phyloP scores from a whole-genome alignment of 2,888 invertebrate species.

The Acronicta aceris region DNA sequence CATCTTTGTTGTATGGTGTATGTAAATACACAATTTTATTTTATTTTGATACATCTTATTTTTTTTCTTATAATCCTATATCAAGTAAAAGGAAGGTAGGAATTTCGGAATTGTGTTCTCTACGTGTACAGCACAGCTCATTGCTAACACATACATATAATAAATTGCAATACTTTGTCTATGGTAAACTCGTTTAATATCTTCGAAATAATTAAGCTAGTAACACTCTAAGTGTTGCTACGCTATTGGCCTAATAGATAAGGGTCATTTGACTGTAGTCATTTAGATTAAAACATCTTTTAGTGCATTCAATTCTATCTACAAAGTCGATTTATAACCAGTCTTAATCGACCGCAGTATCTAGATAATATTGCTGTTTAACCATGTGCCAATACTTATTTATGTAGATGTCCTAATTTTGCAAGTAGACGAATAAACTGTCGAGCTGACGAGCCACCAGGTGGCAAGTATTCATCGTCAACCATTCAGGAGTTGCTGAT shows the following conservation, averaged over 20 bases:
- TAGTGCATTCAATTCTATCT: conserved; percentile 19
- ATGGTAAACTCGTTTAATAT: too few species aligned
- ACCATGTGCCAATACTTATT: conserved; percentile 9
- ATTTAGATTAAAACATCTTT: conserved; percentile 25
- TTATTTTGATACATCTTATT: too few species aligned
- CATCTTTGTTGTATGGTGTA: neutral
- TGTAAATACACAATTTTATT: neutral
- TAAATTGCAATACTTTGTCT: too few species aligned
- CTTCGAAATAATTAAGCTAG: conserved; percentile 2
- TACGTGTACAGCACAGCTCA: too few species aligned
- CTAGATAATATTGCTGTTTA: conserved; percentile 17
- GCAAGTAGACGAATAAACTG: neutral
- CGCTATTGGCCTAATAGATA: conserved; percentile 4
- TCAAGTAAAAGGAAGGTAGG: too few species aligned
- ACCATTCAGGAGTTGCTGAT: too few species aligned
- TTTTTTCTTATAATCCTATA: too few species aligned
- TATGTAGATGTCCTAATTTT: conserved; percentile 5
- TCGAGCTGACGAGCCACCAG: too few species aligned
- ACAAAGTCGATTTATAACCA: conserved; percentile 11
- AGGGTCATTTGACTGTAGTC: conserved; percentile 5
- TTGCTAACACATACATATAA: too few species aligned
- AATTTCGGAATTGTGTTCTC: too few species aligned
- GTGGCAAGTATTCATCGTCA: too few species aligned
- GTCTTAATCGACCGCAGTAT: conserved; percentile 7
- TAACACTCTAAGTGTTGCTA: conserved; percentile 2